These are phyloP conservation scores for Batillaria attramentaria DNA, from an alignment of 1,140 invertebrate species.

Conservation along the genomic window DNA sequence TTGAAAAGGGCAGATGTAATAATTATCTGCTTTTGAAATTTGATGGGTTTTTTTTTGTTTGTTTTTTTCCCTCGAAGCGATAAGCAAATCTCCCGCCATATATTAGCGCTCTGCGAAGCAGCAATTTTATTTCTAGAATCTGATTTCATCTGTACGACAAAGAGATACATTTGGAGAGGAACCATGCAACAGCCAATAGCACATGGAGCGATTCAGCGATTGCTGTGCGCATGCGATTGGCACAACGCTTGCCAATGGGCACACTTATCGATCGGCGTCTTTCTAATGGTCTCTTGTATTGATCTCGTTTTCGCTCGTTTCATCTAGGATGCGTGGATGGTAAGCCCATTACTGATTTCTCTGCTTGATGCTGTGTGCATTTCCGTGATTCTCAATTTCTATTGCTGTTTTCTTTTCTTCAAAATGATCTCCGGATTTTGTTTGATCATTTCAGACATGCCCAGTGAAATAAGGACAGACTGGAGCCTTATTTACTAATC, in stretches of 20 bases:
- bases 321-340: conserved; percentile 29
- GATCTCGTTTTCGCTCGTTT: conserved; percentile 8
- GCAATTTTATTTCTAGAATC: not conserved
- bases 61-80: no score
- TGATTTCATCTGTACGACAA: not conserved
- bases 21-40: no score
- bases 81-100: not conserved
- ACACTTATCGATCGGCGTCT: conserved; percentile 11
- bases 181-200: not conserved
- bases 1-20: no score
- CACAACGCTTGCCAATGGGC: not conserved
- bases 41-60: no score
- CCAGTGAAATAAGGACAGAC: no score
- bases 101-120: not conserved
- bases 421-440: not conserved
- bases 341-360: conserved; percentile 19
- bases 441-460: not conserved
- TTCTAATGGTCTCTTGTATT: conserved; percentile 26
- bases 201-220: not conserved
- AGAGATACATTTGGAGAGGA: not conserved
- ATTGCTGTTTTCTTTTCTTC: not conserved
- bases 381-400: not conserved
- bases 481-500: no score
- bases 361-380: not conserved
- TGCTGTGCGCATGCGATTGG: conserved; percentile 8